Evolutionary conservation across 2,797 vertebrate genomes (phyloP).

Genomic region (Muraenolepis orangiensis): DNA sequence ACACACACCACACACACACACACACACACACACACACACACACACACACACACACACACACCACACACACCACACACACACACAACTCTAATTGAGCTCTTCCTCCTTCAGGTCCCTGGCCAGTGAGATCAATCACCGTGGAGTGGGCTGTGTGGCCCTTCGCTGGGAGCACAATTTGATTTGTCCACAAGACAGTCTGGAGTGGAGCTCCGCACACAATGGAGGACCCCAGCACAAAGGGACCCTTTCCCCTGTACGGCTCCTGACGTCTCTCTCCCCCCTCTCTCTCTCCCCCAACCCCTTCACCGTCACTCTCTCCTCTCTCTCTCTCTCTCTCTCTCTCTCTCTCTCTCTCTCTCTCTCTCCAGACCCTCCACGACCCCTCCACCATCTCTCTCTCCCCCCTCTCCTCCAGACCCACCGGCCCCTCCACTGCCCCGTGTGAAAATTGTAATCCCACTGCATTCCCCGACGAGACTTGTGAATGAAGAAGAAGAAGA

Average conservation of each 20-base stretch:
- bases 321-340: too few species aligned
- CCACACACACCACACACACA: conserved; percentile 32
- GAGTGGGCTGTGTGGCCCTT: conserved; percentile 41
- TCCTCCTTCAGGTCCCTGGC: conserved; percentile 42
- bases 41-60: conserved; percentile 15
- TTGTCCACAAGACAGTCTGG: conserved; percentile 22
- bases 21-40: background rate
- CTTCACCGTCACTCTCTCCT: too few species aligned
- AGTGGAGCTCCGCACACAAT: conserved; percentile 28
- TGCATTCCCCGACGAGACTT: too few species aligned
- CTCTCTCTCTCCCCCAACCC: background rate
- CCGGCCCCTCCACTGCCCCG: too few species aligned
- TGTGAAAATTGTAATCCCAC: too few species aligned
- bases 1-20: conserved; percentile 15
- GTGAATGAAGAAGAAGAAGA: too few species aligned
- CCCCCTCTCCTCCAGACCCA: too few species aligned
- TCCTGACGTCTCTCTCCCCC: background rate
- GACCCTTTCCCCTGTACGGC: background rate
- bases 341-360: too few species aligned
- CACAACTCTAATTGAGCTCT: conserved; percentile 45
- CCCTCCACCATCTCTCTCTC: too few species aligned
- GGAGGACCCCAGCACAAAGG: conserved; percentile 20
- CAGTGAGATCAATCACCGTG: conserved; percentile 42
- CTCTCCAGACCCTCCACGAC: too few species aligned
- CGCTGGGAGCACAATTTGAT: conserved; percentile 28